Evolutionary conservation across 2,797 vertebrate genomes (phyloP).

Genomic region (Propithecus perrieri): DNA sequence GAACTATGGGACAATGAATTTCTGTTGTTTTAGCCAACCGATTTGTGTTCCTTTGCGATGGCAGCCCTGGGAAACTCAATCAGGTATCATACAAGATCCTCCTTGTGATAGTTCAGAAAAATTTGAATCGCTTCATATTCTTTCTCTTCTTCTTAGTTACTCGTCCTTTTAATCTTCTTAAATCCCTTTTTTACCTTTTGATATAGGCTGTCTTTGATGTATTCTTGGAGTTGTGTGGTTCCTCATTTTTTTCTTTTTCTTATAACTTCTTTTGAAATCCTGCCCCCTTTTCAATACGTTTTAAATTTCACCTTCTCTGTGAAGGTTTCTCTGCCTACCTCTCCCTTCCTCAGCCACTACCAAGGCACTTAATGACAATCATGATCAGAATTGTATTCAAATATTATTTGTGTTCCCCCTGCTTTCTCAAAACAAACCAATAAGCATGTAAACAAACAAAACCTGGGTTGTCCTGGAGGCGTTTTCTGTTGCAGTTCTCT

Average conservation of each 20-base stretch:
- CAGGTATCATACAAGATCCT: background rate
- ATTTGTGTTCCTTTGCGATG: background rate
- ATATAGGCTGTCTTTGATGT: constrained; percentile 24
- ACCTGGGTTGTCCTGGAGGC: background rate
- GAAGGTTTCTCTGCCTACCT: background rate
- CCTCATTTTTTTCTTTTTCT: background rate
- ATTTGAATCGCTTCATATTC: background rate
- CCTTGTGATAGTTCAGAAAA: background rate
- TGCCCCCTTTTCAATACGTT: background rate
- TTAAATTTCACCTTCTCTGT: background rate
- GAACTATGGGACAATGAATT: background rate
- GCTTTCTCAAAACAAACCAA: background rate
- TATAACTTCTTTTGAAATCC: constrained; percentile 30
- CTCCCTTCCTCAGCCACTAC: background rate
- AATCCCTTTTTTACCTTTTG: constrained; percentile 36
- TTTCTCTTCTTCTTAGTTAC: background rate
- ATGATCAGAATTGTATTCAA: background rate
- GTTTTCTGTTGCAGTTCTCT: background rate
- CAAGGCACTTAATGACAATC: background rate
- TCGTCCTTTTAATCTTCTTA: constrained; percentile 40
- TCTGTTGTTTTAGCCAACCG: background rate
- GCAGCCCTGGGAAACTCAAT: background rate
- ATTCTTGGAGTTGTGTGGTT: background rate
- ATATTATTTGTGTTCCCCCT: background rate
- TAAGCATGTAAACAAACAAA: background rate